Conservation (phyloP, 1,140 invertebrate species). For the Habropoda laboriosa region DNA sequence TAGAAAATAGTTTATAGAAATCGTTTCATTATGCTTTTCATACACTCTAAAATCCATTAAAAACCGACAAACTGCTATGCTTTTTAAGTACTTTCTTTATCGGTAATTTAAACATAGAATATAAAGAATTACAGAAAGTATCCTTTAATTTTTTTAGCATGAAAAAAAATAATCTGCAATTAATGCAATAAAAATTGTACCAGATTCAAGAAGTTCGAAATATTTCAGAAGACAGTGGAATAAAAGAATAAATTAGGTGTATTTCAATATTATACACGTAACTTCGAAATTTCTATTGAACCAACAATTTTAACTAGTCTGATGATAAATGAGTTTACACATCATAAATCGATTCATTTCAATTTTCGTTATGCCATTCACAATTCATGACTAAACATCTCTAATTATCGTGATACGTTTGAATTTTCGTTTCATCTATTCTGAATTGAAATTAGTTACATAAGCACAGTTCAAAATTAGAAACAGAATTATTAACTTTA, state of each 20-base stretch:
- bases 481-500: not conserved
- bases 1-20: no score
- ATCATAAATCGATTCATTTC: slow-evolving; percentile 22
- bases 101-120: no score
- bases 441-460: not conserved
- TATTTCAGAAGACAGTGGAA: not conserved
- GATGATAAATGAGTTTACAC: slow-evolving; percentile 1
- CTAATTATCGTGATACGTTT: not conserved
- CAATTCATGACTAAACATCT: not conserved
- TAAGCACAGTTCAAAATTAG: no score
- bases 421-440: not conserved
- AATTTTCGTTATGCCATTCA: not conserved
- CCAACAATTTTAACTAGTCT: not conserved
- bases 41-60: no score
- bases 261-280: not conserved
- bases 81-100: no score
- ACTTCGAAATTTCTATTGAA: not conserved
- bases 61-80: no score
- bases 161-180: no score
- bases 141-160: not conserved
- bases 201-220: not conserved
- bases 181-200: no score
- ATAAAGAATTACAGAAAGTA: not conserved
- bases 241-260: not conserved
- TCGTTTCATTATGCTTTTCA: no score